Evolutionary conservation across 2,113 vertebrate genomes (phyloP).

Genomic region (Rhynchopsitta pachyrhyncha): DNA sequence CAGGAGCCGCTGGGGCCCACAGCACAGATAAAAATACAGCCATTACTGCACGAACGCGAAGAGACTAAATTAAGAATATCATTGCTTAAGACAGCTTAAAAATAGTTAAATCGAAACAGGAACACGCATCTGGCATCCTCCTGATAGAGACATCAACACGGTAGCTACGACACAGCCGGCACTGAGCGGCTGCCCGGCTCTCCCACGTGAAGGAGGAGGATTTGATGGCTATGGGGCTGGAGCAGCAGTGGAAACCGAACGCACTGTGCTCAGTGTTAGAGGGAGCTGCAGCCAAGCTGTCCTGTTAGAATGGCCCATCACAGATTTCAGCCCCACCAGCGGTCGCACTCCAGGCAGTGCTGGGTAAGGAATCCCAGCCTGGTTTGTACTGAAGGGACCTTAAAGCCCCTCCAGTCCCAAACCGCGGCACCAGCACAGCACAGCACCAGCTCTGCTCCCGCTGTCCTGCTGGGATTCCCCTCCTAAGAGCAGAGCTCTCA

Average conservation of each 20-base stretch:
- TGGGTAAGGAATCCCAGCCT: not conserved
- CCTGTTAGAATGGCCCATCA: not conserved
- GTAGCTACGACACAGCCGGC: fast-evolving
- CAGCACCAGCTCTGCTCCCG: not conserved
- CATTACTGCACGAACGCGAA: not conserved
- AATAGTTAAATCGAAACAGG: not conserved
- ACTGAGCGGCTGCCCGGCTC: fast-evolving
- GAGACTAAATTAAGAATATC: not conserved
- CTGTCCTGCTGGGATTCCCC: not conserved
- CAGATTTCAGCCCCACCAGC: not conserved
- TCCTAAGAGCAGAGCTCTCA: not conserved
- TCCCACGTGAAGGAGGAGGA: fast-evolving
- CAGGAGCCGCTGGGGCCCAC: fast-evolving
- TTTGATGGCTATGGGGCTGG: not conserved
- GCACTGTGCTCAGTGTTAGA: fast-evolving
- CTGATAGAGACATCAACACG: not conserved
- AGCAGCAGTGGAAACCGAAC: fast-evolving
- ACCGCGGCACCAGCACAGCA: not conserved
- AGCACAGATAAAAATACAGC: not conserved
- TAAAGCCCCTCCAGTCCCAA: not conserved
- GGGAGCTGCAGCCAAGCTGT: not conserved
- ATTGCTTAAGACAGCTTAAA: not conserved
- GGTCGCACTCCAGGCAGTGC: not conserved
- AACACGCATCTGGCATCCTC: not conserved
- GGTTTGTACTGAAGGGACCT: not conserved